These are phyloP conservation scores for Gambelia wislizenii DNA, from an alignment of 2,797 vertebrate species.

Conservation along the genomic window DNA sequence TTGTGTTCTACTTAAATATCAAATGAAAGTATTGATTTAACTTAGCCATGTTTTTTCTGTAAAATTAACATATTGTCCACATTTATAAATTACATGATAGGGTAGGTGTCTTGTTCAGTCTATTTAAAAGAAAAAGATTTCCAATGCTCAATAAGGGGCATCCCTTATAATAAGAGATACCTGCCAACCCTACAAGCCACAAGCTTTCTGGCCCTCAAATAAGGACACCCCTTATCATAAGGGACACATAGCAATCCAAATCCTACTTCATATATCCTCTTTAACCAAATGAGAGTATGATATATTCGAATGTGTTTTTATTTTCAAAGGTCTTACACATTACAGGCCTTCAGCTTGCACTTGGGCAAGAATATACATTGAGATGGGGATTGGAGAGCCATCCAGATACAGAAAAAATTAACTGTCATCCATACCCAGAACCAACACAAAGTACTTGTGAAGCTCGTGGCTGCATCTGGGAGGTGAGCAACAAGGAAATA, in stretches of 20 bases:
- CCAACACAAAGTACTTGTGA: constrained; percentile 74
- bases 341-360: constrained; percentile 66
- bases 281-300: not conserved
- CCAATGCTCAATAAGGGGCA: too few species aligned
- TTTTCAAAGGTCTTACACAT: constrained; percentile 76
- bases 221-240: too few species aligned
- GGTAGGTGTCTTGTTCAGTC: too few species aligned
- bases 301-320: constrained; percentile 60
- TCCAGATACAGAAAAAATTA: constrained; percentile 72
- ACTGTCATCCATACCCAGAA: constrained; percentile 81
- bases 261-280: not conserved
- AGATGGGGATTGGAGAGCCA: constrained; percentile 70
- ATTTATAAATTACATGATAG: too few species aligned
- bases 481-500: constrained; percentile 71
- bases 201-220: too few species aligned
- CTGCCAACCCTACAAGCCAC: too few species aligned
- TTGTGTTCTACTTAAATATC: too few species aligned
- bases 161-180: too few species aligned
- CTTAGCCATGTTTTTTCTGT: too few species aligned
- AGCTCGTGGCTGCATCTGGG: constrained; percentile 85
- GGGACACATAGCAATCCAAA: not conserved
- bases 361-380: constrained; percentile 84
- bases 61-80: too few species aligned
- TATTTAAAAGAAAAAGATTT: too few species aligned
- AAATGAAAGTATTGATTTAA: too few species aligned